These are phyloP conservation scores for Pampus argenteus DNA, from an alignment of 2,797 vertebrate species.

Conservation along the genomic window DNA sequence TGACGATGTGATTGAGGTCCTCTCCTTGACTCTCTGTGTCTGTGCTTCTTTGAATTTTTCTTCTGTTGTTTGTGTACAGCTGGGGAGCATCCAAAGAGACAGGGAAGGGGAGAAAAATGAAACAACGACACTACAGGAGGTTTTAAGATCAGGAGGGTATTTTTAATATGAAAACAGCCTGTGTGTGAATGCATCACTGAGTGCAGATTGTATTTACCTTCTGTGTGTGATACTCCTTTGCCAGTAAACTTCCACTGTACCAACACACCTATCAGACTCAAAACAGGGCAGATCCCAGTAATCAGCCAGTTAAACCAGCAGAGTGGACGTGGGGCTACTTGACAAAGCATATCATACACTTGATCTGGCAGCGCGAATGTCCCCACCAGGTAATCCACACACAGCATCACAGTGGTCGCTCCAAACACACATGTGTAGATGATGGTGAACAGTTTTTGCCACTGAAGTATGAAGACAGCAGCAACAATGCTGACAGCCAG, in stretches of 20 bases:
- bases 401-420: slow-evolving; percentile 80
- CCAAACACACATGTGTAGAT: slow-evolving; percentile 87
- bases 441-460: slow-evolving; percentile 88
- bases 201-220: slow-evolving; percentile 73
- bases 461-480: slow-evolving; percentile 86
- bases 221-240: slow-evolving; percentile 80
- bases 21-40: slow-evolving; percentile 81
- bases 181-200: not conserved
- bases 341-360: slow-evolving; percentile 80
- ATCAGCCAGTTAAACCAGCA: slow-evolving; percentile 93
- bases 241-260: slow-evolving; percentile 90
- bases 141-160: not conserved
- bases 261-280: slow-evolving; percentile 84
- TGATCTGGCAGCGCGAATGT: slow-evolving; percentile 80
- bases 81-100: slow-evolving; percentile 49
- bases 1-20: slow-evolving; percentile 72
- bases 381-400: slow-evolving; percentile 88
- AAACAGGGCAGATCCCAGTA: slow-evolving; percentile 82
- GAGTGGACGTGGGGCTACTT: slow-evolving; percentile 74
- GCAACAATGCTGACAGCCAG: slow-evolving; percentile 81
- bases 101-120: not conserved
- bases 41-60: slow-evolving; percentile 82
- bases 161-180: slow-evolving; percentile 1
- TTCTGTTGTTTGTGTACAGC: slow-evolving; percentile 80
- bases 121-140: not conserved